phyloP scores from a whole-genome alignment of 92 coral and sea anemone genomes.

The Chrysogorgia sp. region DNA sequence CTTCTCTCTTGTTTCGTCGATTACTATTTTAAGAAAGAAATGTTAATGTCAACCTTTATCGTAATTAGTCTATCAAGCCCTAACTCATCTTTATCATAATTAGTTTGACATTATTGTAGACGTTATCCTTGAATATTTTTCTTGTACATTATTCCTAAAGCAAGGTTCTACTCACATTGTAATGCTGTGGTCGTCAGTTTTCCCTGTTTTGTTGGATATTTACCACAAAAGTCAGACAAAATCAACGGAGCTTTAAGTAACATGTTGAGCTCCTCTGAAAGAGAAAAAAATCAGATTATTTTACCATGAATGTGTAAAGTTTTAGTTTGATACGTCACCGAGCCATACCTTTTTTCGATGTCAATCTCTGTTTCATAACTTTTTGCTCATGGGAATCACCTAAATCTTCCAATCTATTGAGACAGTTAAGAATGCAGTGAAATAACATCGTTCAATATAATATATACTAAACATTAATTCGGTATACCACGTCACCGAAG shows the following conservation, averaged over 20 bases:
- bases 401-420: slow-evolving; percentile 80
- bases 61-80: not conserved
- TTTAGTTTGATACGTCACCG: not conserved
- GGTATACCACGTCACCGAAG: no score
- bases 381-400: slow-evolving; percentile 80
- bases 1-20: not conserved
- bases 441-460: no score
- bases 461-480: no score
- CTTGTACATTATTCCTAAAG: no score
- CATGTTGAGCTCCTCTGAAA: slow-evolving; percentile 59
- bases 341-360: slow-evolving; percentile 69
- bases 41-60: not conserved
- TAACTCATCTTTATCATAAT: not conserved
- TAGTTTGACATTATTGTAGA: no score
- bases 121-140: no score
- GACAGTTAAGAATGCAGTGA: slow-evolving; percentile 10
- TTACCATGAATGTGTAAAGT: not conserved
- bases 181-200: slow-evolving; percentile 72
- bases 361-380: slow-evolving; percentile 63
- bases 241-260: slow-evolving; percentile 71
- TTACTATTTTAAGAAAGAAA: not conserved
- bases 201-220: slow-evolving; percentile 84
- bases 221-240: slow-evolving; percentile 87
- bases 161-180: slow-evolving; percentile 52
- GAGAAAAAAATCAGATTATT: not conserved